Conservation (phyloP, 1,140 invertebrate species). For the Zaprionus kolodkinae region DNA sequence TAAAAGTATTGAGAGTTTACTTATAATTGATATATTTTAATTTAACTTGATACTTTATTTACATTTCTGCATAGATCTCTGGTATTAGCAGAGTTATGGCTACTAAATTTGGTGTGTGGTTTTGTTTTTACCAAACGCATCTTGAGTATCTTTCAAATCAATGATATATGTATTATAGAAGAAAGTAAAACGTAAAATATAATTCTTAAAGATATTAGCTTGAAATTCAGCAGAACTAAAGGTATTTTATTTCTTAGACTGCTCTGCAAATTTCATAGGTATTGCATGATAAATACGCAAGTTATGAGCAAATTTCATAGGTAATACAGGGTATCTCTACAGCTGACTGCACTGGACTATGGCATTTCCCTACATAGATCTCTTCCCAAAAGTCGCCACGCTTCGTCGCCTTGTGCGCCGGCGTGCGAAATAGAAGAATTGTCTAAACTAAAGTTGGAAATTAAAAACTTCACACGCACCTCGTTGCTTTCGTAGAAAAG, state of each 20-base stretch:
- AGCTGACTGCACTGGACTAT: not conserved
- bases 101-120: not conserved
- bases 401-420: slow-evolving; percentile 65
- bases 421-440: slow-evolving; percentile 65
- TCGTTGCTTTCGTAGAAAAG: slow-evolving; percentile 27
- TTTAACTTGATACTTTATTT: too few relatives aligned
- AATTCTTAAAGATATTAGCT: not conserved
- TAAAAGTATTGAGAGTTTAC: too few relatives aligned
- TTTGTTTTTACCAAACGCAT: not conserved
- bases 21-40: too few relatives aligned
- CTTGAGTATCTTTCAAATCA: not conserved
- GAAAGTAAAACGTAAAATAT: too few relatives aligned
- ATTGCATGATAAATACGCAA: too few relatives aligned
- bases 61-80: not conserved
- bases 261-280: not conserved
- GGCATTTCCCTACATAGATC: not conserved
- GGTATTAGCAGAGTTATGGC: not conserved
- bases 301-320: too few relatives aligned
- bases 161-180: too few relatives aligned
- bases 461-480: slow-evolving; percentile 80
- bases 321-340: not conserved
- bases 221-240: not conserved
- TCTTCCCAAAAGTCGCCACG: slow-evolving; percentile 45
- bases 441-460: slow-evolving; percentile 79
- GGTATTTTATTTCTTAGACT: too few relatives aligned